Percentiles rank a stretch among this genome's conserved stretches.
Evolutionary conservation across 2,113 vertebrate species (phyloP).

Genomic region (Syrrhaptes paradoxus): DNA sequence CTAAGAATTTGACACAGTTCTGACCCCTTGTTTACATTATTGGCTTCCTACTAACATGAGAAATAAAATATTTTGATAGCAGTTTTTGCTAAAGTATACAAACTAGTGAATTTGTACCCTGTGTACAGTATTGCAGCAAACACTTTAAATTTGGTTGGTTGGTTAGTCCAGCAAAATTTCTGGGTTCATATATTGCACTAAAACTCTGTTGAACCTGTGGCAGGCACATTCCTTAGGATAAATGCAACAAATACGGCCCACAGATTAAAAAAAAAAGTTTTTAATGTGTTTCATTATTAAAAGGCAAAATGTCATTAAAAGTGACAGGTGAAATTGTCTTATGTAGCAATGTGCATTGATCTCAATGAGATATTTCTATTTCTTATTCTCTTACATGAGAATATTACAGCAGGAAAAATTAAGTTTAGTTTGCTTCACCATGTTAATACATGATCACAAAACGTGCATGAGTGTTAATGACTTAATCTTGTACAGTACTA

Average conservation of each 20-base stretch:
- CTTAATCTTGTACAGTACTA: slow-evolving; percentile 93
- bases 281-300: slow-evolving; percentile 89
- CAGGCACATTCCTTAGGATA: slow-evolving; percentile 95
- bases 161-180: slow-evolving; percentile 87
- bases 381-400: slow-evolving; percentile 99
- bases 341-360: slow-evolving; percentile 99
- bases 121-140: slow-evolving; percentile 81
- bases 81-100: slow-evolving; percentile 69
- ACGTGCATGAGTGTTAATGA: slow-evolving; percentile 95
- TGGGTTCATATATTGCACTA: slow-evolving; percentile 97
- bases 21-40: slow-evolving; percentile 80
- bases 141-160: slow-evolving; percentile 80
- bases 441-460: slow-evolving; percentile 98
- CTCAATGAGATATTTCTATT: slow-evolving; percentile 99
- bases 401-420: slow-evolving; percentile 94
- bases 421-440: slow-evolving; percentile 93
- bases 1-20: slow-evolving; percentile 71
- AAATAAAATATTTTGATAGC: slow-evolving; percentile 64
- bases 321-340: slow-evolving; percentile 96
- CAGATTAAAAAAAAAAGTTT: slow-evolving; percentile 75
- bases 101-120: slow-evolving; percentile 73
- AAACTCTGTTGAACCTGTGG: slow-evolving; percentile 93
- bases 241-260: slow-evolving; percentile 91
- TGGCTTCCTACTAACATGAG: slow-evolving; percentile 73
- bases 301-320: slow-evolving; percentile 89